Conservation (phyloP, 2,888 invertebrate species). For the Nomada ferruginata region DNA sequence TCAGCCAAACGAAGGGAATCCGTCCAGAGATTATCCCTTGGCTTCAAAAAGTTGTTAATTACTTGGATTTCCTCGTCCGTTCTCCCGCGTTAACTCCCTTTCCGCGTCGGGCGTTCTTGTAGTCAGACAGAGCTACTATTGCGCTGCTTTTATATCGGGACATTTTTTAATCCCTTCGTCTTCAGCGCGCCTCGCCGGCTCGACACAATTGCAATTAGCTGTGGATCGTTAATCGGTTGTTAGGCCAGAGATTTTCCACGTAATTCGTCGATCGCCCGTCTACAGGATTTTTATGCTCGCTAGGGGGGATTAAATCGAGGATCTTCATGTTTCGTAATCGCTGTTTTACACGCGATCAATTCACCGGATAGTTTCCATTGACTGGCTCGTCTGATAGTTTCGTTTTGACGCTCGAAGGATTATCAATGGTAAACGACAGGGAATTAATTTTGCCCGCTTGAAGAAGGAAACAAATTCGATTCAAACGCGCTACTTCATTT, state of each 20-base stretch:
- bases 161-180: constrained; percentile 77
- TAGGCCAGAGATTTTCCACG: constrained; percentile 61
- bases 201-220: constrained; percentile 77
- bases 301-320: constrained; percentile 53
- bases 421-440: too few relatives aligned
- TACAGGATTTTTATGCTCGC: constrained; percentile 31
- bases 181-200: constrained; percentile 62
- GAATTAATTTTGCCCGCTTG: too few relatives aligned
- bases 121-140: constrained; percentile 54
- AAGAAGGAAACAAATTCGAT: too few relatives aligned
- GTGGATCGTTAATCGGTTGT: constrained; percentile 73
- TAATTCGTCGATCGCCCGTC: constrained; percentile 64
- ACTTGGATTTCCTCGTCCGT: constrained; percentile 81
- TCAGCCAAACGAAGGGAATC: constrained; percentile 84
- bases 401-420: too few relatives aligned
- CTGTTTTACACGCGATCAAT: constrained; percentile 18
- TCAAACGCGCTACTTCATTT: too few relatives aligned
- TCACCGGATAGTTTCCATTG: not conserved
- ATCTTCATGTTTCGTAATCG: constrained; percentile 3
- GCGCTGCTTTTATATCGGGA: constrained; percentile 73
- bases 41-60: constrained; percentile 85
- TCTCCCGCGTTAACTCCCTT: constrained; percentile 66
- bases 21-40: constrained; percentile 83
- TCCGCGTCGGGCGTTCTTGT: constrained; percentile 67
- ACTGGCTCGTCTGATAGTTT: too few relatives aligned